Percentiles rank a stretch among this genome's conserved stretches.
phyloP scores from a whole-genome alignment of 2,113 vertebrate species.

The Pangasianodon gigas region DNA sequence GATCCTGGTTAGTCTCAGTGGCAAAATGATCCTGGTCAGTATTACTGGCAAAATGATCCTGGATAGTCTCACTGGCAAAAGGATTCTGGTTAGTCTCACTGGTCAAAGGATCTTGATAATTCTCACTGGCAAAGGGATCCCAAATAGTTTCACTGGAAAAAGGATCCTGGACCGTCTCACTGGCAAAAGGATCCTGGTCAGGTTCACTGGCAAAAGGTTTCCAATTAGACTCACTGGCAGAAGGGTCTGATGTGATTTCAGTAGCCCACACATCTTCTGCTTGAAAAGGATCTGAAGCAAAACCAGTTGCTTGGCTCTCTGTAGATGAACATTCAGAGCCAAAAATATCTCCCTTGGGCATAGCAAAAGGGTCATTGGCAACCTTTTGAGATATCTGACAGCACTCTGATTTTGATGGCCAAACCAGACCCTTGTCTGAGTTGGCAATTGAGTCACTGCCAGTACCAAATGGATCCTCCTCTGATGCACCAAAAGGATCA shows the following conservation, averaged over 20 bases:
- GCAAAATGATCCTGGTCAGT: background rate
- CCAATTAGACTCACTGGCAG: background rate
- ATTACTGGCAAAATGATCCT: background rate
- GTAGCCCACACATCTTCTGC: background rate
- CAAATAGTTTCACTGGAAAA: background rate
- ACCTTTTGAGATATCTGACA: background rate
- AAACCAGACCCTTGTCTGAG: constrained; percentile 15
- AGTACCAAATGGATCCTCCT: constrained; percentile 36
- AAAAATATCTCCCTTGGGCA: background rate
- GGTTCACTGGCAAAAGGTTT: constrained; percentile 12
- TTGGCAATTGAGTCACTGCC: constrained; percentile 39
- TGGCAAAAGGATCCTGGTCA: background rate
- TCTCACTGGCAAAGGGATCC: background rate
- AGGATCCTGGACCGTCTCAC: background rate
- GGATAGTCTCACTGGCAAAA: background rate
- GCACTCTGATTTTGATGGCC: background rate
- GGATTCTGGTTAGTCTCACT: background rate
- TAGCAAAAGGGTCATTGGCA: constrained; percentile 18
- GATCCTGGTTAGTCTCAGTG: background rate
- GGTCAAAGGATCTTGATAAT: background rate
- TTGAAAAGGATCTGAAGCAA: constrained; percentile 43
- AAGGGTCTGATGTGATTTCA: constrained; percentile 26
- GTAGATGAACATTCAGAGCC: background rate
- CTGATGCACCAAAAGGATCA: constrained; percentile 40
- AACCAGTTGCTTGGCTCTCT: constrained; percentile 14